Evolutionary conservation across 2,888 invertebrate genomes (phyloP), one percentile per base, ranked within the genome.

Genomic region (Acanthosepion lycidas): DNA sequence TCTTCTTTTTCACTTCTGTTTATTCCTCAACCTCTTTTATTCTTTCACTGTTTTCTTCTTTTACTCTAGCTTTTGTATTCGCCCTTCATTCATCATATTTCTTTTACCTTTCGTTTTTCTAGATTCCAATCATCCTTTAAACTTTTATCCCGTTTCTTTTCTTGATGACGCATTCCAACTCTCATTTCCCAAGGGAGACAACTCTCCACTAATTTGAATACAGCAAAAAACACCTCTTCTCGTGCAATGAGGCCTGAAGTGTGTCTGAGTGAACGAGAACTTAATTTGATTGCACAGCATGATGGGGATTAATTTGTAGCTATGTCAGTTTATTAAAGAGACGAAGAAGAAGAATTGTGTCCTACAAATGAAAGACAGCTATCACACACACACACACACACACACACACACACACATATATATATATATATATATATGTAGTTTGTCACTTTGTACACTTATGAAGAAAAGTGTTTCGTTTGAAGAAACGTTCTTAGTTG

Each of bases 271-370:
- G 78, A 78, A 78, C n/a, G 18, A 78, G 78, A 78, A 78, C n/a
- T 78, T 78, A 78, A 78, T 78, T 78, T 78, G 78, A 78, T 78
- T 2, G n/a, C 78, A 78, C 78, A 78, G 78, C n/a, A n/a, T 78
- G 78, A n/a, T 78, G 78, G n/a, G n/a, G n/a, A 78, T 78, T 78
- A 78, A 78, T 78, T 78, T 78, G n/a, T 78, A n/a, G 78, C 9
- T n/a, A 15, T 9, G n/a, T 78, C 78, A 78, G n/a, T n/a, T 78
- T n/a, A 78, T 78, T 12, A n/a, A 15, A 6, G n/a, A n/a, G n/a
- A 78, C n/a, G 78, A n/a, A 12, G 15, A 78, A 78, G n/a, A 78
- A 78, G n/a, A 78, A 78, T 78, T n/a, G n/a, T 78, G 78, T 78
- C n/a, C n/a, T n/a, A n/a, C 12, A 78, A n/a, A 78, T n/a, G 15